These are phyloP conservation scores for Ganaspis sp. DNA, from an alignment of 1,140 invertebrate genomes.

Conservation along the genomic window DNA sequence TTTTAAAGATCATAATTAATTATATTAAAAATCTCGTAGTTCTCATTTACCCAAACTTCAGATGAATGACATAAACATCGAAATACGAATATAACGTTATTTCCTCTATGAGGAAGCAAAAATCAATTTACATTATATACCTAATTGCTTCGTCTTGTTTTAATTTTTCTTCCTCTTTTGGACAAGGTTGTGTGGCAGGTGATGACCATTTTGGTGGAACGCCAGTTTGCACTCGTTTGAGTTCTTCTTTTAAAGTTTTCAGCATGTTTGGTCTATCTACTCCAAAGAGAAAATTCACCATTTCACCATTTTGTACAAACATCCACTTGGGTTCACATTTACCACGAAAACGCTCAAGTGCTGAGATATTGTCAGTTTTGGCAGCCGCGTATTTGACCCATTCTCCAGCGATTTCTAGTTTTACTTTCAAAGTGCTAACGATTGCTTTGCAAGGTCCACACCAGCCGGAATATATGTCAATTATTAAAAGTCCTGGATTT, in stretches of 20 bases:
- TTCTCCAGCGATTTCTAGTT: conserved; percentile 89
- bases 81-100: too few species aligned
- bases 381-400: conserved; percentile 85
- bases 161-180: conserved; percentile 47
- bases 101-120: too few species aligned
- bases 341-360: conserved; percentile 85
- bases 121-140: conserved; percentile 38
- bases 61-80: too few species aligned
- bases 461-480: conserved; percentile 93
- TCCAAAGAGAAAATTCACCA: conserved; percentile 89
- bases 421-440: conserved; percentile 89
- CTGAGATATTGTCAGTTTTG: conserved; percentile 83
- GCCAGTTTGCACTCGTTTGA: conserved; percentile 74
- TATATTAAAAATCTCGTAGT: too few species aligned
- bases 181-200: conserved; percentile 34
- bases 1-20: too few species aligned
- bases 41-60: too few species aligned
- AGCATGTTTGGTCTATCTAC: conserved; percentile 87
- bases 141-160: conserved; percentile 57
- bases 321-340: conserved; percentile 93
- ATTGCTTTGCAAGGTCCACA: conserved; percentile 91
- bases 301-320: conserved; percentile 87
- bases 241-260: conserved; percentile 83
- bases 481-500: conserved; percentile 85
- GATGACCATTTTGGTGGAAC: conserved; percentile 36